Base-by-base conservation (phyloP, 2,888 invertebrate genomes). In the Lutraria lutraria region DNA sequence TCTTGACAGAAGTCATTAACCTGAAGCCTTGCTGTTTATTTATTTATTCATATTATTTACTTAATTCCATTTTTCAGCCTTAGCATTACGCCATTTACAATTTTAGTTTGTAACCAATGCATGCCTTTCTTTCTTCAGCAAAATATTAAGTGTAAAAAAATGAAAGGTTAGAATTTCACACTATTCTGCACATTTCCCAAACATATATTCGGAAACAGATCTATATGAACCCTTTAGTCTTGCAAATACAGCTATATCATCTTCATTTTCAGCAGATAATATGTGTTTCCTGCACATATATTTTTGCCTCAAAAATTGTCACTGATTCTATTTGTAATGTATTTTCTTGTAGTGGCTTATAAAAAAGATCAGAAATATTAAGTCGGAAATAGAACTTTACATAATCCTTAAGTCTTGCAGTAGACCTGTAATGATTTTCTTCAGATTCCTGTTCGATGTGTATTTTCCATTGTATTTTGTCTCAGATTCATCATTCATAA, bases 51-150 rank as follows among this genome's bases (percentile, higher is more conserved):
- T 12, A 3, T 56, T 56, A 16, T 56, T 56, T 15, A 56, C 12
- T 3, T 56, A 56, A 12, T 68, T 2, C 6, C 25, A 21, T n/a
- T 63, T 63, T 63, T 68, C 63, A 68, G 63, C 25, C 13, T 68
- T n/a, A 25, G 13, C 25, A 43, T 43, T n/a, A 10, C 63, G 25
- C 13, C 21, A 16, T 68, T n/a, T 25, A n/a, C 31, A 1, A 0
- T 76, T 8, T 76, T 19, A 34, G 31, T 76, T 72, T 6, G 31
- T 76, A 76, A 76, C 15, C 34, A 19, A 76, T 76, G 31, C 76
- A 76, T 76, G 76, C 29, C 34, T 76, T 76, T 76, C 29, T 76
- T 76, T 34, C 76, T 76, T 34, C 76, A 76, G 76, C 13, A 31
- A 76, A 34, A 76, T 34, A 76, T 76, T 76, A 76, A 76, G 19